Evolutionary conservation across 2,888 invertebrate species (phyloP), one percentile per base, ranked within the genome.

Genomic region (Limnephilus rhombicus): DNA sequence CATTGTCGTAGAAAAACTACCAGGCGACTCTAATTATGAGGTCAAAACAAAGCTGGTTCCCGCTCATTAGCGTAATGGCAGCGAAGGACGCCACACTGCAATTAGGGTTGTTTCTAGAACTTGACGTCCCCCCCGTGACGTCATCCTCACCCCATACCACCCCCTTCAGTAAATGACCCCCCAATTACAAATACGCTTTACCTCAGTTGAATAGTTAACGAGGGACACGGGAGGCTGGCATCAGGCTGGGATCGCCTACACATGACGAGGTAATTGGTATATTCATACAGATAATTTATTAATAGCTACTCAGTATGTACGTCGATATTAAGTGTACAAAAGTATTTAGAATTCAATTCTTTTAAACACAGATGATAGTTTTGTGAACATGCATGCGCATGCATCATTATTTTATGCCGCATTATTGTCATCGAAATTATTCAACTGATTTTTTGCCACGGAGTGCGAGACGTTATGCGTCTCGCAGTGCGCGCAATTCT

Each of bases 61-160:
- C 82, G 80, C 92, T 93, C 93, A 92, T 93, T 93, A 93, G 93
- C 90, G 91, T 93, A 93, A 93, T 92, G 92, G 92, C 89, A 89
- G 80, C 31, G 80, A 49, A 88, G 90, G 92, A 89, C 89, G 82
- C 88, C 91, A 85, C 92, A 81, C 34, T 88, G 93, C 93, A 92
- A 93, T 93, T 93, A 93, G 93, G 91, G 92, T 81, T 93, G 93
- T 91, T 93, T 85, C 68, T 91, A 83, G 49, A 91, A 89, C 85
- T 86, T 86, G 89, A 89, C 83, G 85, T 49, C 49, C 88, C 41
- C n/a, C 12, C 34, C 37, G 87, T 68, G 87, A 53, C 87, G 53
- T 49, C 90, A 41, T 24, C 34, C 13, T 24, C 41, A 7, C 31
- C n/a, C 45, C 80, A 2, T 24, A 4, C 18, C 80, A 11, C 83